Evolutionary conservation across 1,140 invertebrate species (phyloP).

Genomic region (Polypedilum pembai): DNA sequence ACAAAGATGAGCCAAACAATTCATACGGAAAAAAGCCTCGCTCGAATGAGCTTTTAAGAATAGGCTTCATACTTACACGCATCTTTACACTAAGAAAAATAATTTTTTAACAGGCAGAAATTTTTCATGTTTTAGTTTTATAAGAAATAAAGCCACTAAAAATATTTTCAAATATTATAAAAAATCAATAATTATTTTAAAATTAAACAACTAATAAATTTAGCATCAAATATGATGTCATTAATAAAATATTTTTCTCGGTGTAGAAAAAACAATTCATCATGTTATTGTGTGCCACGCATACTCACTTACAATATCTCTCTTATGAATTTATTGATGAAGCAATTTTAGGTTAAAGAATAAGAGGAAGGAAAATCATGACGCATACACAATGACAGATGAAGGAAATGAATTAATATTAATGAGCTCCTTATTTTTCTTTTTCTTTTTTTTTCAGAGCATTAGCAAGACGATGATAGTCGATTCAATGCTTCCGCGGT

Average conservation of each 20-base stretch:
- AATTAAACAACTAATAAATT: too few relatives aligned
- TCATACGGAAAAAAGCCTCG: not conserved
- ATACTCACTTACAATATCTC: not conserved
- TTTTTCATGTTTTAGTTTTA: too few relatives aligned
- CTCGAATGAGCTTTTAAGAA: constrained; percentile 17
- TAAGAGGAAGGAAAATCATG: not conserved
- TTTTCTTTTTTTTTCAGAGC: too few relatives aligned
- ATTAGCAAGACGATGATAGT: too few relatives aligned
- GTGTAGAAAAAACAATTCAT: not conserved
- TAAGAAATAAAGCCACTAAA: too few relatives aligned
- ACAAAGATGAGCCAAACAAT: not conserved
- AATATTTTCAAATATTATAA: too few relatives aligned
- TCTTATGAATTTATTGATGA: constrained; percentile 19
- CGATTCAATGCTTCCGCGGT: too few relatives aligned
- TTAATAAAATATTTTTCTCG: too few relatives aligned
- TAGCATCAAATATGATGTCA: too few relatives aligned
- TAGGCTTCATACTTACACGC: not conserved
- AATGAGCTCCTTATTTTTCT: not conserved
- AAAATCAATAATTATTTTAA: too few relatives aligned
- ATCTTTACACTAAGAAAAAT: too few relatives aligned
- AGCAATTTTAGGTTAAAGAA: not conserved
- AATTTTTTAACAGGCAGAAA: too few relatives aligned
- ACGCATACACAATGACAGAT: constrained; percentile 16
- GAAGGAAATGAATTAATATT: constrained; percentile 19
- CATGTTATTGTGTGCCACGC: not conserved